phyloP scores from a whole-genome alignment of 1,140 invertebrate species.

The Tachypleus tridentatus region DNA sequence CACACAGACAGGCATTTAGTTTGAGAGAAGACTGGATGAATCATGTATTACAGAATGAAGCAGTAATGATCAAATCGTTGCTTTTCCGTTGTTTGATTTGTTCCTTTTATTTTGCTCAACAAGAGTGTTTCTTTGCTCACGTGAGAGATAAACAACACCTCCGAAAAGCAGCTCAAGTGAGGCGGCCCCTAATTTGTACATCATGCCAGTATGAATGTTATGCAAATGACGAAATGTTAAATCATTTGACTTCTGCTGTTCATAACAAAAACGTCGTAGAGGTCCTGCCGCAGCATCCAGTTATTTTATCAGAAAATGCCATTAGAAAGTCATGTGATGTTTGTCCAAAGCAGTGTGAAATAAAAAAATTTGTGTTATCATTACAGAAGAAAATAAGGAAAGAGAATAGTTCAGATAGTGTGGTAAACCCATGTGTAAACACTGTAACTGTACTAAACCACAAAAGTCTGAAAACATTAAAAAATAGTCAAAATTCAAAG shows the following conservation, averaged over 20 bases:
- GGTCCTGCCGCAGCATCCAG: constrained; percentile 5
- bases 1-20: not conserved
- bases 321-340: no score
- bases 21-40: constrained; percentile 50
- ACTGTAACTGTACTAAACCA: no score
- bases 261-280: no score
- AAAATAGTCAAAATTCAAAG: no score
- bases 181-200: constrained; percentile 54
- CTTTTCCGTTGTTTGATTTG: constrained; percentile 72
- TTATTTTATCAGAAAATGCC: constrained; percentile 9
- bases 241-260: constrained; percentile 41
- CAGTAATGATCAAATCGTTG: constrained; percentile 39
- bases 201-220: constrained; percentile 58
- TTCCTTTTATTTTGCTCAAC: constrained; percentile 67
- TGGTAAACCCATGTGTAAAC: no score
- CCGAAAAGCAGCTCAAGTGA: constrained; percentile 36
- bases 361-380: no score
- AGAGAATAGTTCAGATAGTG: no score
- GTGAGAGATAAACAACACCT: constrained; percentile 53
- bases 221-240: constrained; percentile 49
- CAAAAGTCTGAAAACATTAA: no score
- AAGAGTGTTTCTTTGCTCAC: constrained; percentile 55
- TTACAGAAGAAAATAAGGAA: no score
- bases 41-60: constrained; percentile 59
- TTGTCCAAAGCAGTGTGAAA: no score